These are phyloP conservation scores for Oreohelix idahoensis DNA, from an alignment of 1,140 invertebrate genomes.

Conservation along the genomic window DNA sequence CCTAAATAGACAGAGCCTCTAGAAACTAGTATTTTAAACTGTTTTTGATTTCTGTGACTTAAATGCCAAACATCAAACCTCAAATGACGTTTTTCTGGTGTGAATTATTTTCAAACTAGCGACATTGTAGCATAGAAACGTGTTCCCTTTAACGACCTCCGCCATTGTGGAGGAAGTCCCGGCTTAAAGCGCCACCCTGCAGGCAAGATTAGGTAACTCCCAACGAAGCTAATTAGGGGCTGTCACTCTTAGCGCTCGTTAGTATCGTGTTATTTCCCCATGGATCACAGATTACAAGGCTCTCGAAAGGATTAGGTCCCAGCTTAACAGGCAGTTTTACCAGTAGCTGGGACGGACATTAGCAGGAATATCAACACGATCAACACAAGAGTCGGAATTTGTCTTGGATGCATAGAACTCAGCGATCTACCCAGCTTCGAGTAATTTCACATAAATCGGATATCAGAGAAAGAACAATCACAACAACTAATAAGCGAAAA, in stretches of 20 bases:
- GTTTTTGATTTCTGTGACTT: too few species aligned
- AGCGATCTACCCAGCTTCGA: too few species aligned
- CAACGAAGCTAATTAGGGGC: neutral
- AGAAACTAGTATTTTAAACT: too few species aligned
- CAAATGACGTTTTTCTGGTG: too few species aligned
- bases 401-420: too few species aligned
- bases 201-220: slow-evolving; percentile 16
- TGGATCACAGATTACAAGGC: neutral
- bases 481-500: too few species aligned
- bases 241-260: neutral
- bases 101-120: neutral
- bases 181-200: neutral
- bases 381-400: too few species aligned
- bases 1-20: too few species aligned
- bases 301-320: neutral
- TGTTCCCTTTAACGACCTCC: neutral
- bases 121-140: neutral
- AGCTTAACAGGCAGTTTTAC: neutral
- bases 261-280: neutral
- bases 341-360: neutral
- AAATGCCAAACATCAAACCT: too few species aligned
- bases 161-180: neutral
- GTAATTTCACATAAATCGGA: too few species aligned
- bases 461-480: too few species aligned
- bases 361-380: neutral